phyloP scores from a whole-genome alignment of 2,797 vertebrate species.

The Darevskia mixta region DNA sequence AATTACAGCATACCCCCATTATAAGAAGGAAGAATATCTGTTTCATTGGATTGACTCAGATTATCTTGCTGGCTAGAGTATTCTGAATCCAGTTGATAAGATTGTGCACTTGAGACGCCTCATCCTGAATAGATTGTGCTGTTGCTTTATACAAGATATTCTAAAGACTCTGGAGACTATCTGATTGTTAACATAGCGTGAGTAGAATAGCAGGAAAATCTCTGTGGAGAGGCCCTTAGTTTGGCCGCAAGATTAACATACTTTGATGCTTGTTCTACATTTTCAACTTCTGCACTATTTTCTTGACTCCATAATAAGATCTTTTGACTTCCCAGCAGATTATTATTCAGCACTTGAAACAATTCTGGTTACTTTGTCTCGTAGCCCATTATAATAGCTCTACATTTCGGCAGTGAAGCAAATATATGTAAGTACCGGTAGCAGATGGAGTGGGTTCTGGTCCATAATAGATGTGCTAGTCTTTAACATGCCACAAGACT shows the following conservation, averaged over 20 bases:
- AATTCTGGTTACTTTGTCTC: background rate
- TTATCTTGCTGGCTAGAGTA: slow-evolving; percentile 25
- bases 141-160: background rate
- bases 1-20: background rate
- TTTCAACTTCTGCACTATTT: background rate
- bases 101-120: slow-evolving; percentile 37
- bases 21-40: background rate
- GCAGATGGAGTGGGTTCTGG: background rate
- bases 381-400: slow-evolving; percentile 20
- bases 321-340: slow-evolving; percentile 41
- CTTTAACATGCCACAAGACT: too few species aligned
- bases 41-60: slow-evolving; percentile 28
- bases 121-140: rapidly evolving
- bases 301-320: background rate
- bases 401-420: slow-evolving; percentile 25
- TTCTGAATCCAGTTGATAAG: slow-evolving; percentile 41
- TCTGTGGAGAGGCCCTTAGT: background rate
- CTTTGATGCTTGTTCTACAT: slow-evolving; percentile 14
- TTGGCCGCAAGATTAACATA: slow-evolving; percentile 50
- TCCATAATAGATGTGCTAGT: too few species aligned
- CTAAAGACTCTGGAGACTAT: slow-evolving; percentile 29
- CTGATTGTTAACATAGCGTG: slow-evolving; percentile 31
- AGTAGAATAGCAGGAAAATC: slow-evolving; percentile 32
- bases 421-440: slow-evolving; percentile 12
- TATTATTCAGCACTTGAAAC: slow-evolving; percentile 2